Conservation (phyloP, 2,888 invertebrate genomes). For the Dynastes grantii region DNA sequence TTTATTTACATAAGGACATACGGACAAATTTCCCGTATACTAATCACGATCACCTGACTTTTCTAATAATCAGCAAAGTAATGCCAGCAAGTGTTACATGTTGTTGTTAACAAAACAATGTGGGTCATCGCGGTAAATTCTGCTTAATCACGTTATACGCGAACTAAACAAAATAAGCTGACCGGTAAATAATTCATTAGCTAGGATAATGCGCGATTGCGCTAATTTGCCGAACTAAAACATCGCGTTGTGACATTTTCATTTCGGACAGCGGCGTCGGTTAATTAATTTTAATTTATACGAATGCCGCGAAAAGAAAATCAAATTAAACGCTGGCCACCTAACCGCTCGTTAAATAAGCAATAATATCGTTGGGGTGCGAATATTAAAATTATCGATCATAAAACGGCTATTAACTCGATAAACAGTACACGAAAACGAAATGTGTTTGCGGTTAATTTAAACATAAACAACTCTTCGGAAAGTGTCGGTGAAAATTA, state of each 20-base stretch:
- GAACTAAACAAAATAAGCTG: slow-evolving; percentile 30
- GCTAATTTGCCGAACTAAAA: slow-evolving; percentile 26
- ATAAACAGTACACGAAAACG: neutral
- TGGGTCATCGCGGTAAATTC: slow-evolving; percentile 33
- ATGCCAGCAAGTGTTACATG: too few species aligned
- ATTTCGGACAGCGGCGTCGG: slow-evolving; percentile 4
- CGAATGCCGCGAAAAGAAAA: slow-evolving; percentile 20
- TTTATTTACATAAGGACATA: too few species aligned
- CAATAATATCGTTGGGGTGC: slow-evolving; percentile 20
- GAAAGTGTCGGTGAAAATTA: slow-evolving; percentile 21
- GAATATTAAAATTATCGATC: slow-evolving; percentile 8
- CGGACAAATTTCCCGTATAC: too few species aligned
- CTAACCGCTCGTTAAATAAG: slow-evolving; percentile 30
- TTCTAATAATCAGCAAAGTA: too few species aligned
- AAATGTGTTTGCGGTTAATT: slow-evolving; percentile 22
- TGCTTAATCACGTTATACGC: slow-evolving; percentile 28
- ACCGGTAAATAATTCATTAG: slow-evolving; percentile 38
- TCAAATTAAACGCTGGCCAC: slow-evolving; percentile 22
- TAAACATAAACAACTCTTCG: slow-evolving; percentile 25
- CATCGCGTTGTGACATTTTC: slow-evolving; percentile 26
- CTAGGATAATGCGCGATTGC: slow-evolving; percentile 22
- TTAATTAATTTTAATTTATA: slow-evolving; percentile 33
- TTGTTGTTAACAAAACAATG: slow-evolving; percentile 8
- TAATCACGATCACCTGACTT: too few species aligned
- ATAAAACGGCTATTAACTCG: slow-evolving; percentile 23